Percentiles rank a stretch among this genome's conserved stretches.
phyloP scores from a whole-genome alignment of 2,113 vertebrate species.

The human region DNA sequence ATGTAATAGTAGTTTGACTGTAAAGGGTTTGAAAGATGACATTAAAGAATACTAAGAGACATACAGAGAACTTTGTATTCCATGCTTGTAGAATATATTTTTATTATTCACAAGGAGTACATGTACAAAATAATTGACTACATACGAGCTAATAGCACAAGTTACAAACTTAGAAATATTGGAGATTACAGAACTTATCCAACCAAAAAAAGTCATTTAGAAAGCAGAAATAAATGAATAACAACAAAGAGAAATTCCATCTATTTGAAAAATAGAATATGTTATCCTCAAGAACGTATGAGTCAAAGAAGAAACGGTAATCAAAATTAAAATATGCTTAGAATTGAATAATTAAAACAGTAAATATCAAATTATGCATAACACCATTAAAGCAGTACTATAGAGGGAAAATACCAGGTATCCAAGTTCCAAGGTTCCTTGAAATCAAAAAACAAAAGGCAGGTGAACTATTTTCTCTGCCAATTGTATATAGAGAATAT shows the following conservation, averaged over 20 bases:
- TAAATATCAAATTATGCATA: neutral
- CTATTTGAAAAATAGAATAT: neutral
- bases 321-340: neutral
- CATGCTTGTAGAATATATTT: neutral
- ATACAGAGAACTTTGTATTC: neutral
- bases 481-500: neutral
- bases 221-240: neutral
- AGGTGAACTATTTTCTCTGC: neutral
- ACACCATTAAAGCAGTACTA: neutral
- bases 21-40: neutral
- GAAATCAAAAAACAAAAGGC: neutral
- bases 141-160: neutral
- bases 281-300: neutral
- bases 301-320: neutral
- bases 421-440: neutral
- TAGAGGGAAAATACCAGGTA: neutral
- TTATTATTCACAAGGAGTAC: neutral
- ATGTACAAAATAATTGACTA: neutral
- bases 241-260: neutral
- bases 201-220: neutral
- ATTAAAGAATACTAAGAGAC: neutral
- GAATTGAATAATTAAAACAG: neutral
- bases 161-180: neutral
- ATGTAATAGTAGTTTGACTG: neutral
- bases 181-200: neutral